These are phyloP conservation scores for Drosophila yakuba DNA, from an alignment of 1,140 invertebrate genomes.

Conservation along the genomic window DNA sequence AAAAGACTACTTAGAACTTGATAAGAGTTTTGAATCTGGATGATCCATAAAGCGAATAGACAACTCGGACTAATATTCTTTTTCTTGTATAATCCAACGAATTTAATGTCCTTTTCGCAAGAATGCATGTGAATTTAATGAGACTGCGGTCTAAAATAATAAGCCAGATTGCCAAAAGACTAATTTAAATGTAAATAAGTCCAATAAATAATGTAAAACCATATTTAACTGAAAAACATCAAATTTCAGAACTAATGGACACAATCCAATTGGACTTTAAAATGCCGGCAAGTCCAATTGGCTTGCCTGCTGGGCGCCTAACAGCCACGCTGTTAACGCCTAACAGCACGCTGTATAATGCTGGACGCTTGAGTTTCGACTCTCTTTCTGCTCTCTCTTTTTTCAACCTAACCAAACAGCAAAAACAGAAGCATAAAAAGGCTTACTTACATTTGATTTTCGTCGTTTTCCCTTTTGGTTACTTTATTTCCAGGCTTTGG, in stretches of 20 bases:
- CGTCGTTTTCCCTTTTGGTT: constrained; percentile 8
- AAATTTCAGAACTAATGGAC: not conserved
- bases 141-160: too few species aligned
- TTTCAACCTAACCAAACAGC: constrained; percentile 48
- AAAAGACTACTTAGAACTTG: too few species aligned
- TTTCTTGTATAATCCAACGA: not conserved
- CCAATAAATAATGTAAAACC: not conserved
- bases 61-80: too few species aligned
- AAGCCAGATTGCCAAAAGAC: too few species aligned
- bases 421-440: constrained; percentile 28
- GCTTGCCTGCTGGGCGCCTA: constrained; percentile 25
- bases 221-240: too few species aligned
- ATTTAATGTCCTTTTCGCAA: not conserved
- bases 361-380: constrained; percentile 23
- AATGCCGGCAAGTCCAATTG: constrained; percentile 51
- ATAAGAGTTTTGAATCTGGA: too few species aligned
- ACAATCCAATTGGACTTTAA: constrained; percentile 27
- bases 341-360: constrained; percentile 36
- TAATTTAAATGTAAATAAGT: too few species aligned
- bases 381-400: constrained; percentile 18
- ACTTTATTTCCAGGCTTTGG: constrained; percentile 3
- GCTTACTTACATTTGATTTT: constrained; percentile 38
- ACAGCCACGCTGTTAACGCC: constrained; percentile 25
- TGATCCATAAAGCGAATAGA: too few species aligned
- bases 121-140: too few species aligned